Conservation (phyloP, 2,113 vertebrate genomes). For the Scopus umbretta region DNA sequence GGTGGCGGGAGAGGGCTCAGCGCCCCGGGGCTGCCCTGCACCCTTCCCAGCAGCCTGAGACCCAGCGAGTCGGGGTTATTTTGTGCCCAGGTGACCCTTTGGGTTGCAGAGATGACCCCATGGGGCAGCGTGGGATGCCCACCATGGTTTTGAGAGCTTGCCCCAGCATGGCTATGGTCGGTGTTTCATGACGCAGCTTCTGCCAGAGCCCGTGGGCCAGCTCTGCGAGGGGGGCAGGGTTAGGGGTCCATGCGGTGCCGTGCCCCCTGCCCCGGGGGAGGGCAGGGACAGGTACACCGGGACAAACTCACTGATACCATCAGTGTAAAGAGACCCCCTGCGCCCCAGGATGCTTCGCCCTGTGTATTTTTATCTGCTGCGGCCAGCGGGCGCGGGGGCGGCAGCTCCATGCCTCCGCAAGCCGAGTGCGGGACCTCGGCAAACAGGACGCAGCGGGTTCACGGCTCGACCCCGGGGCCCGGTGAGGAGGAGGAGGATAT, state of each 20-base stretch:
- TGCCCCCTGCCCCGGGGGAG: background rate
- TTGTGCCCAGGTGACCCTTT: background rate
- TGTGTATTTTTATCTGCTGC: slow-evolving; percentile 54
- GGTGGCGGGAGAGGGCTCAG: background rate
- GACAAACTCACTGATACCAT: background rate
- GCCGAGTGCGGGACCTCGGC: slow-evolving; percentile 27
- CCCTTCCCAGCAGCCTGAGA: background rate
- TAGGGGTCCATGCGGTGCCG: fast-evolving
- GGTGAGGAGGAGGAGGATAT: slow-evolving; percentile 72
- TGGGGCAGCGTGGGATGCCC: background rate
- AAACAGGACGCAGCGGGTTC: slow-evolving; percentile 77
- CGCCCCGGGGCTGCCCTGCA: fast-evolving
- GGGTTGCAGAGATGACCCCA: background rate
- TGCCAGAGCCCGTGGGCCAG: background rate
- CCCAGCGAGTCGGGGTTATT: background rate
- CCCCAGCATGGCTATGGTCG: background rate
- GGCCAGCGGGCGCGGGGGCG: background rate
- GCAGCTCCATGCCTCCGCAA: slow-evolving; percentile 21
- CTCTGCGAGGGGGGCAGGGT: fast-evolving
- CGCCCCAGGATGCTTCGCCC: slow-evolving; percentile 32
- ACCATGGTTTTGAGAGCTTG: background rate
- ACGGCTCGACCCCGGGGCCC: slow-evolving; percentile 64
- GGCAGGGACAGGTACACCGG: background rate
- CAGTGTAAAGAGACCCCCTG: background rate
- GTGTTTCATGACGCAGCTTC: fast-evolving